A percentile compares a stretch with the other conserved stretches of the same genome.
Conservation (phyloP, 2,113 vertebrate species). For the Melanocharis versteri region DNA sequence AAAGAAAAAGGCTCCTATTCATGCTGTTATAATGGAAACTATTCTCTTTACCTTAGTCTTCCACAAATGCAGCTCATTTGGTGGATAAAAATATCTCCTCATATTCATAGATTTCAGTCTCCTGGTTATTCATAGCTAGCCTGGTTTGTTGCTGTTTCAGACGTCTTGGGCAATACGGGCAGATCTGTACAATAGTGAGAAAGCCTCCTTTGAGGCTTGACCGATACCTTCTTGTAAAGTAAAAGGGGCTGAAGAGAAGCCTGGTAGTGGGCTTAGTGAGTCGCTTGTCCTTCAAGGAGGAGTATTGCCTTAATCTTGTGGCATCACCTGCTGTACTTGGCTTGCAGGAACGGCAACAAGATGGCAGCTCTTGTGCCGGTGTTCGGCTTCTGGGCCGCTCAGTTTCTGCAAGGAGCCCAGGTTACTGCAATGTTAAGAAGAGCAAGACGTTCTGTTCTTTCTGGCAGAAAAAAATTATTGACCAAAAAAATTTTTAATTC, state of each 20-base stretch:
- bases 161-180: not conserved
- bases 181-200: not conserved
- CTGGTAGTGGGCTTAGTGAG: not conserved
- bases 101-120: not conserved
- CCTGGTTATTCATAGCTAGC: not conserved
- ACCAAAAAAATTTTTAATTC: not conserved
- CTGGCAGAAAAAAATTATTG: not conserved
- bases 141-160: not conserved
- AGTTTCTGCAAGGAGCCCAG: too few species aligned
- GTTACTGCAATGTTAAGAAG: not conserved
- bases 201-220: not conserved
- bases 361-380: fast-evolving
- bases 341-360: not conserved
- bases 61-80: slow-evolving; percentile 1
- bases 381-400: not conserved
- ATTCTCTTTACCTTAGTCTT: slow-evolving; percentile 45
- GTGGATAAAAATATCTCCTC: slow-evolving; percentile 25
- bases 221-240: not conserved
- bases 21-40: slow-evolving; percentile 33
- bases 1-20: slow-evolving; percentile 48
- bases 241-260: not conserved
- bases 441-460: not conserved
- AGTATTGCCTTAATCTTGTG: not conserved
- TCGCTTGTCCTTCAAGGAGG: not conserved
- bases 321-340: not conserved